phyloP scores from a whole-genome alignment of 2,113 vertebrate species.

The Egretta garzetta region DNA sequence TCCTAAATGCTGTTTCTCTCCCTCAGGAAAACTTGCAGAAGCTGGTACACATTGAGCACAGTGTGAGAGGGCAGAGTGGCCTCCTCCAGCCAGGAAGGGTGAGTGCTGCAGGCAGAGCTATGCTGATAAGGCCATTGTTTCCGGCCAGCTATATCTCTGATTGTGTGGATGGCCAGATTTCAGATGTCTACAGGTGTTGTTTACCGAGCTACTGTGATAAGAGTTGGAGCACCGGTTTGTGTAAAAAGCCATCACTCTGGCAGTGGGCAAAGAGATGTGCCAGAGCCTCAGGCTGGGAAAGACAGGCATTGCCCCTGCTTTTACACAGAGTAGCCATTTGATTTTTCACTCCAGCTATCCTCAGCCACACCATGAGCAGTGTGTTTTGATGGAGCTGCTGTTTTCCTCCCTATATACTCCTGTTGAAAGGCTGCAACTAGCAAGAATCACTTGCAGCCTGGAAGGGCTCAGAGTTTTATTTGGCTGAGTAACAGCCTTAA shows the following conservation, averaged over 20 bases:
- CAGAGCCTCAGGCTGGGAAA: not conserved
- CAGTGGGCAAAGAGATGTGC: not conserved
- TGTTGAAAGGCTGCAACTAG: not conserved
- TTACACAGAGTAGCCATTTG: not conserved
- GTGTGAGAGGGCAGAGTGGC: conserved; percentile 86
- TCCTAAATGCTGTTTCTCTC: conserved; percentile 21
- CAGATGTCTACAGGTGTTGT: conserved; percentile 47
- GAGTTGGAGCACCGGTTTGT: not conserved
- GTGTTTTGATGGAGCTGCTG: not conserved
- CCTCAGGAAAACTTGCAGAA: conserved; percentile 94
- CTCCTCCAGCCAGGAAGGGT: conserved; percentile 95
- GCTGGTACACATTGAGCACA: conserved; percentile 94
- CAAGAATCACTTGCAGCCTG: not conserved
- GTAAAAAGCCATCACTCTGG: not conserved
- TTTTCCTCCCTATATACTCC: not conserved
- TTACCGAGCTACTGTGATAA: not conserved
- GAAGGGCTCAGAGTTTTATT: not conserved
- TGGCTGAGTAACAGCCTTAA: not conserved
- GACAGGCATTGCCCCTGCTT: not conserved
- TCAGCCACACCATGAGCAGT: not conserved
- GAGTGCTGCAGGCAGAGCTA: conserved; percentile 60
- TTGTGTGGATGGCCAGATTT: not conserved
- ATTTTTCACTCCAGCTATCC: not conserved
- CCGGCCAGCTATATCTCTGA: not conserved
- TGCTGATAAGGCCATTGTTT: conserved; percentile 75